A percentile compares a stretch with the other conserved stretches of the same genome.
phyloP scores from a whole-genome alignment of 2,113 vertebrate genomes.

The Microcebus jonahi region DNA sequence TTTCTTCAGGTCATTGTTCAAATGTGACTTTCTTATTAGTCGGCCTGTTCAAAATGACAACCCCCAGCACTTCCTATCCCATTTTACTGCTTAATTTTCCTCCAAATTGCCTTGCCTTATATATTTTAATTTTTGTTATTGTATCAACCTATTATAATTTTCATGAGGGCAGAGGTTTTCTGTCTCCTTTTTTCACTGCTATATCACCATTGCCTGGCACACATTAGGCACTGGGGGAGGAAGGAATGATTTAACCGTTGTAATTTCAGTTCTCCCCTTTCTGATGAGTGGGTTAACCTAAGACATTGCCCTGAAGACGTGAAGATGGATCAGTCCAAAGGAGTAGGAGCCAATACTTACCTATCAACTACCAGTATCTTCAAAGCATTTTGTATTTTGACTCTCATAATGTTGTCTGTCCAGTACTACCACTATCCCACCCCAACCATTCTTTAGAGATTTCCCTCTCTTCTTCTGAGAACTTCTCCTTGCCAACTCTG shows the following conservation, averaged over 20 bases:
- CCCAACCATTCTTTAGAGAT: background rate
- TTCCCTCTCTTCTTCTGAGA: background rate
- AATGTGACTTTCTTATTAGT: background rate
- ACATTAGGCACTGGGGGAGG: background rate
- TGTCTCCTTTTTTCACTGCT: background rate
- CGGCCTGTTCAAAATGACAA: background rate
- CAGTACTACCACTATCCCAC: background rate
- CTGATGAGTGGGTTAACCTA: background rate
- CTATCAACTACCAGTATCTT: background rate
- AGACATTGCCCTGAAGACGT: background rate
- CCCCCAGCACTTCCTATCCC: background rate
- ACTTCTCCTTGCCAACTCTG: background rate
- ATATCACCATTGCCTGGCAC: background rate
- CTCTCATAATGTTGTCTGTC: background rate
- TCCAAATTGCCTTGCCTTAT: background rate
- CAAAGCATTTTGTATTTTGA: background rate
- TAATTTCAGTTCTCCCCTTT: background rate
- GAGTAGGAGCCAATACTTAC: background rate
- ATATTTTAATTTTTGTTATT: background rate
- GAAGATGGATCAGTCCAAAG: background rate
- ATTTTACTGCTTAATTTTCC: background rate
- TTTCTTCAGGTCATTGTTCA: background rate
- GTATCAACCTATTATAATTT: background rate
- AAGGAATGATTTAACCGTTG: background rate
- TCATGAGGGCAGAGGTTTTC: background rate